Evolutionary conservation across 2,888 invertebrate species (phyloP).

Genomic region (Minunthozetes semirufus): DNA sequence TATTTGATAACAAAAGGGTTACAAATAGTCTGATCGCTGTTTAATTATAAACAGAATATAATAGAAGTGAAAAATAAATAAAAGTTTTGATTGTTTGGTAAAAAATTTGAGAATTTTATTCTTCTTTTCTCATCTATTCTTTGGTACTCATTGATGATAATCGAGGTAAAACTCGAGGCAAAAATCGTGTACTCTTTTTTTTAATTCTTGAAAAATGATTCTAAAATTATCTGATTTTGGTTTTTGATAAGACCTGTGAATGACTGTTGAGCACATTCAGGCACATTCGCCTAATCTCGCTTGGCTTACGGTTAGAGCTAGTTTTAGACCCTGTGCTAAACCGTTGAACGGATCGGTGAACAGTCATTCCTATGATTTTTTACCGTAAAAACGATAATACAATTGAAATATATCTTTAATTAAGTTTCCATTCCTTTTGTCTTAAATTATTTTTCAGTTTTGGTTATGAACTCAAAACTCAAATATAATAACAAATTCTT

Average conservation of each 20-base stretch:
- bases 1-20: too few species aligned
- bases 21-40: too few species aligned
- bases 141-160: not conserved
- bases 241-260: too few species aligned
- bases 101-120: too few species aligned
- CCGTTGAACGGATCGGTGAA: constrained; percentile 17
- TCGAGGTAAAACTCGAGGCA: not conserved
- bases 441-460: not conserved
- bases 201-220: not conserved
- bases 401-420: constrained; percentile 16
- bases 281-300: too few species aligned
- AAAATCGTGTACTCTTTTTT: not conserved
- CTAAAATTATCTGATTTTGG: not conserved
- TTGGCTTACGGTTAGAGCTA: not conserved
- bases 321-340: not conserved
- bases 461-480: constrained; percentile 2
- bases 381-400: not conserved
- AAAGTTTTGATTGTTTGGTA: not conserved
- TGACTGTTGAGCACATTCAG: too few species aligned
- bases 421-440: constrained; percentile 13
- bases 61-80: not conserved
- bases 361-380: not conserved
- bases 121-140: too few species aligned
- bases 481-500: not conserved
- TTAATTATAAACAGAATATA: not conserved